Evolutionary conservation across 2,113 vertebrate species (phyloP), one percentile per base, ranked within the genome.

Genomic region (Elephas maximus): DNA sequence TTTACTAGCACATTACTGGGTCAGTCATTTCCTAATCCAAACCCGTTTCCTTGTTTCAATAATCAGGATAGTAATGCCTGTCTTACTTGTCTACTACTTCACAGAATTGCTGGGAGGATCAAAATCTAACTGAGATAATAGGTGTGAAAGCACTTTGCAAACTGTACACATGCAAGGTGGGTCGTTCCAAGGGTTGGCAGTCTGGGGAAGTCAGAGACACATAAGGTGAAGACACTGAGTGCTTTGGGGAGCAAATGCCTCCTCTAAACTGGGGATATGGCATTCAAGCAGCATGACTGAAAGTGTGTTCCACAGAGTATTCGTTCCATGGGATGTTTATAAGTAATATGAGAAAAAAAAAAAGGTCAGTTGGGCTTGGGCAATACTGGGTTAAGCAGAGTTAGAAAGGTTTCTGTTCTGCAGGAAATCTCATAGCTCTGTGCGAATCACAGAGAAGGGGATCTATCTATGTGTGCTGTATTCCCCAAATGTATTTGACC

Each of bases 181-280:
- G 0, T 28, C 21, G 0, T 62, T 60, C 1, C 1, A 18, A 23
- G 37, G 10, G 8, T 3, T 37, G 6, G n/a, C 41, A 18, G 14
- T 76, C n/a, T 8, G 11, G 51, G 37, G 91, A 81, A 51, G 63
- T 90, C 30, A 33, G 84, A 69, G 71, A 81, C 10, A 3, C 0
- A 0, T 33, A 23, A 48, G 17, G 65, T 28, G 45, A 87, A 69
- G 41, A 57, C 51, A 41, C 1, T 1, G 26, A 73, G 62, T 23
- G 48, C 7, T 65, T 37, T 8, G 0, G 0, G 6, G 24, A 14
- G 37, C 41, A 30, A 15, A 3, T 37, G 21, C 84, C 44, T 41
- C 45, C 74, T 62, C 0, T 78, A 57, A 76, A 23, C 30, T 28
- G n/a, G 26, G 53, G 14, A 0, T 37, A 9, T 77, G 37, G 44